Conservation (phyloP, 2,797 vertebrate genomes). For the Danio jaintianensis region DNA sequence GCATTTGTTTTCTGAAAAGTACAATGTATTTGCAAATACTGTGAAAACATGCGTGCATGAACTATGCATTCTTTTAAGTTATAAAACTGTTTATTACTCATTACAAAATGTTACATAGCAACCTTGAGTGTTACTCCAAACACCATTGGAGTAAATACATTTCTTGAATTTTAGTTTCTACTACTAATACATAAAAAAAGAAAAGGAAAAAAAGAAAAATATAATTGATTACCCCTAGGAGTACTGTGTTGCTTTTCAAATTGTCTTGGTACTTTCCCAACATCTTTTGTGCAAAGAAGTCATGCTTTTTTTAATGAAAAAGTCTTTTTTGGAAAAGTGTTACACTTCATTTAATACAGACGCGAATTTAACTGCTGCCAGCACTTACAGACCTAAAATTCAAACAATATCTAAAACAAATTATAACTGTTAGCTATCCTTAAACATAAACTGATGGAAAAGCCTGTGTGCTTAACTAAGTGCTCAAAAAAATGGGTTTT, state of each 20-base stretch:
- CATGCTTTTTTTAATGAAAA: constrained; percentile 55
- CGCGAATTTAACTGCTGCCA: constrained; percentile 48
- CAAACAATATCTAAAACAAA: constrained; percentile 50
- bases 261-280: constrained; percentile 52
- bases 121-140: constrained; percentile 70
- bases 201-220: not conserved
- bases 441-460: constrained; percentile 51
- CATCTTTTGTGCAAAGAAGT: constrained; percentile 69
- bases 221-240: constrained; percentile 60
- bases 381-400: constrained; percentile 46
- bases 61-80: constrained; percentile 60
- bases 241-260: constrained; percentile 64
- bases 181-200: constrained; percentile 60
- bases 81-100: constrained; percentile 74
- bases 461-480: constrained; percentile 65
- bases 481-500: constrained; percentile 57
- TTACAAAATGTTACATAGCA: constrained; percentile 73
- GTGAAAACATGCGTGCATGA: constrained; percentile 43
- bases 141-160: constrained; percentile 69
- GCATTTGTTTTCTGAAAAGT: not conserved
- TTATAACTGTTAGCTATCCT: constrained; percentile 59
- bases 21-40: not conserved
- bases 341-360: constrained; percentile 58
- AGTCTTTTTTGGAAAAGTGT: constrained; percentile 57
- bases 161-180: constrained; percentile 64